Conservation (phyloP, 2,113 vertebrate genomes). For the Tupaia chinensis region DNA sequence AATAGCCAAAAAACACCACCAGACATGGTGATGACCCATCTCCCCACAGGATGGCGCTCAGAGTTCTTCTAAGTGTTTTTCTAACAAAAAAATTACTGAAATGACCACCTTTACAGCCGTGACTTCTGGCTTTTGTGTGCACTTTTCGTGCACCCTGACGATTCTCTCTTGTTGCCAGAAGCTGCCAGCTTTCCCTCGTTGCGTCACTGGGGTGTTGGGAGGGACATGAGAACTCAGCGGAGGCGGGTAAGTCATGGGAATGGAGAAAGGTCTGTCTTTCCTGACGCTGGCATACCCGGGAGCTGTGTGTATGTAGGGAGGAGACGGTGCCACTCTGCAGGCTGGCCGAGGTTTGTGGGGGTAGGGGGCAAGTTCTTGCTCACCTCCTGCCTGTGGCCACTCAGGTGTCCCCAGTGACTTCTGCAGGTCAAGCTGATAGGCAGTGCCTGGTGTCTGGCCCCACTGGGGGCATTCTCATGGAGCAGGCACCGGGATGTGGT, state of each 20-base stretch:
- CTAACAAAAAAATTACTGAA: neutral
- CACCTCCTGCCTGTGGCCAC: neutral
- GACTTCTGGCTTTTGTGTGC: neutral
- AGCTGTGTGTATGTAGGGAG: fast-evolving
- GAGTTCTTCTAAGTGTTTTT: neutral
- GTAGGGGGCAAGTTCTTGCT: neutral
- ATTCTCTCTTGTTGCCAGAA: neutral
- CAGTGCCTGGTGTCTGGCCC: neutral
- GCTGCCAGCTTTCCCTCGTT: fast-evolving
- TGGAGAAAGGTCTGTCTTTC: neutral
- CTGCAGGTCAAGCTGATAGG: neutral
- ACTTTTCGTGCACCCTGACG: fast-evolving
- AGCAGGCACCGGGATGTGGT: neutral
- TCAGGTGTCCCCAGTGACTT: neutral
- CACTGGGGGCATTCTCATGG: fast-evolving
- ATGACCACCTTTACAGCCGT: fast-evolving
- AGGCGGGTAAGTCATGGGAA: fast-evolving
- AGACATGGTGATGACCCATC: fast-evolving
- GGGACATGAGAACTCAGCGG: fast-evolving
- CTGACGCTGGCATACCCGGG: neutral
- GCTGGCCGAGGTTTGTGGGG: neutral
- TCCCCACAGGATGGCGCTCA: fast-evolving
- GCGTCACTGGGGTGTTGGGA: fast-evolving
- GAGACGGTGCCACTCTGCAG: neutral
- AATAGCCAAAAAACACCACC: neutral